phyloP scores from a whole-genome alignment of 2,888 invertebrate genomes.

The Crossocerus cetratus region DNA sequence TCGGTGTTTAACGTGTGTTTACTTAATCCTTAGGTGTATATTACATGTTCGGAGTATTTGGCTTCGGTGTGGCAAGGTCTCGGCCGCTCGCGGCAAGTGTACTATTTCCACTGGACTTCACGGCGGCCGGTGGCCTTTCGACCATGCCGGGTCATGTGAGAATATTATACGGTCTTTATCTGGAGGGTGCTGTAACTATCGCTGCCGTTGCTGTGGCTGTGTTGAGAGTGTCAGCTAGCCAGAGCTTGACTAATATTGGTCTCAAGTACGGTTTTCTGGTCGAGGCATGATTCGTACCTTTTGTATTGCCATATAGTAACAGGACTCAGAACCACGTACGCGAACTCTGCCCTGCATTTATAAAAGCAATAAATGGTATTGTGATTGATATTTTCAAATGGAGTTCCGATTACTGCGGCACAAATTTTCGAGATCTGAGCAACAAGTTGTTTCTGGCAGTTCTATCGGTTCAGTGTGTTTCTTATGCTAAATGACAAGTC shows the following conservation, averaged over 20 bases:
- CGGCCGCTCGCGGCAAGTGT: slow-evolving; percentile 79
- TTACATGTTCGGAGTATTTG: slow-evolving; percentile 80
- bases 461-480: too few relatives aligned
- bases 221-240: slow-evolving; percentile 80
- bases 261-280: slow-evolving; percentile 79
- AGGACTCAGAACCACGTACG: too few relatives aligned
- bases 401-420: too few relatives aligned
- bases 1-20: not conserved
- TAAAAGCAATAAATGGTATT: too few relatives aligned
- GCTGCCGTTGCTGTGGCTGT: slow-evolving; percentile 81
- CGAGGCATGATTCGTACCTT: slow-evolving; percentile 61
- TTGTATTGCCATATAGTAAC: not conserved
- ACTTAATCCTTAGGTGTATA: slow-evolving; percentile 74
- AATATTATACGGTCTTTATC: slow-evolving; percentile 82
- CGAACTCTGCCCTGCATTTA: too few relatives aligned
- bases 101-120: slow-evolving; percentile 85
- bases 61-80: slow-evolving; percentile 81
- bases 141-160: slow-evolving; percentile 80
- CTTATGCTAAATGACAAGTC: too few relatives aligned
- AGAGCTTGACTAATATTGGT: slow-evolving; percentile 79
- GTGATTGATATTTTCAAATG: too few relatives aligned
- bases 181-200: slow-evolving; percentile 83
- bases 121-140: slow-evolving; percentile 84
- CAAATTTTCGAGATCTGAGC: too few relatives aligned
- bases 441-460: too few relatives aligned